Evolutionary conservation across 2,113 vertebrate species (phyloP).

Genomic region (Trinectes maculatus): DNA sequence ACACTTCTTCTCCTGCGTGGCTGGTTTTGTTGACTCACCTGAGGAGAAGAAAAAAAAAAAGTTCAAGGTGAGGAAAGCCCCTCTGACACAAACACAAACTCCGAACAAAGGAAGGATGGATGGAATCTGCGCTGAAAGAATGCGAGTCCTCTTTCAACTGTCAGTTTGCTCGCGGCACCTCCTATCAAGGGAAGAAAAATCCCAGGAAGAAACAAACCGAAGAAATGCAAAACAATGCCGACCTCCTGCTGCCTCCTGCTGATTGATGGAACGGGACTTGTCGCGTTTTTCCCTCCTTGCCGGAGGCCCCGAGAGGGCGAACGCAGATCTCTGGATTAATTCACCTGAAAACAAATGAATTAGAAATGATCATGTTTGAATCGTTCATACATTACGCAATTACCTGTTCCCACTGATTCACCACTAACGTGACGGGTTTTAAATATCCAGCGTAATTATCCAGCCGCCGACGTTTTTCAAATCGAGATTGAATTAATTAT

Average conservation of each 20-base stretch:
- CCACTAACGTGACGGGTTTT: too few relatives aligned
- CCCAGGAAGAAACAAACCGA: conserved; percentile 74
- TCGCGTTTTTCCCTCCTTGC: conserved; percentile 47
- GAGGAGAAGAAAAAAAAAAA: not conserved
- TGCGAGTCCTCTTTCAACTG: conserved; percentile 78
- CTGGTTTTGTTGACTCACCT: conserved; percentile 31
- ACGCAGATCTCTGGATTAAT: conserved; percentile 7
- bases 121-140: conserved; percentile 73
- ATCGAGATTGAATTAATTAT: not conserved
- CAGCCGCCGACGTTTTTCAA: not conserved
- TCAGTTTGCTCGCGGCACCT: conserved; percentile 65
- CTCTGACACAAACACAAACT: conserved; percentile 68
- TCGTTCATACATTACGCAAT: too few relatives aligned
- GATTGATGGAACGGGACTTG: conserved; percentile 73
- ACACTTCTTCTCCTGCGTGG: conserved; percentile 30
- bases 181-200: conserved; percentile 75
- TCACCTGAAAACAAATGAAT: conserved; percentile 3
- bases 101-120: conserved; percentile 74
- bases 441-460: too few relatives aligned
- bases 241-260: conserved; percentile 66
- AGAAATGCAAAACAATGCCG: conserved; percentile 75
- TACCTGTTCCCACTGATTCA: too few relatives aligned
- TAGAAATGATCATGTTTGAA: not conserved
- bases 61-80: conserved; percentile 71
- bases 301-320: conserved; percentile 11